These are phyloP conservation scores for Talpa occidentalis DNA, from an alignment of 2,113 vertebrate species.

Conservation along the genomic window DNA sequence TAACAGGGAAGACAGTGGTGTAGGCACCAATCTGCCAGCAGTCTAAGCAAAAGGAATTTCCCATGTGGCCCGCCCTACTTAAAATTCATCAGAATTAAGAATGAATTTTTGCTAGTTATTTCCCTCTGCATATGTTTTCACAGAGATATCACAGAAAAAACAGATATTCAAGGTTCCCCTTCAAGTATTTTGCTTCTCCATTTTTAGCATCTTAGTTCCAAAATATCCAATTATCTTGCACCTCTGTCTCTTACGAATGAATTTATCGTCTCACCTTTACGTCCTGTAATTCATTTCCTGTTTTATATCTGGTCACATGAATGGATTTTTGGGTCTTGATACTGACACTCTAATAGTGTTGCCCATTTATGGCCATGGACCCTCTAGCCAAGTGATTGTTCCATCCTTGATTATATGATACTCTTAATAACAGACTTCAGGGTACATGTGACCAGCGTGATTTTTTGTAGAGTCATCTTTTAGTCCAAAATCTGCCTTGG, in stretches of 20 bases:
- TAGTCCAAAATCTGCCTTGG: not conserved
- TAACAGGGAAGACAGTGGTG: not conserved
- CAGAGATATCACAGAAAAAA: not conserved
- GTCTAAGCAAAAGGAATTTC: not conserved
- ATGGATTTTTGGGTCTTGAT: not conserved
- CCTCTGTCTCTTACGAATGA: not conserved
- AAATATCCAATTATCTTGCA: not conserved
- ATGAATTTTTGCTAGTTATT: not conserved
- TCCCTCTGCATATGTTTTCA: not conserved
- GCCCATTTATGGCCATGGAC: not conserved
- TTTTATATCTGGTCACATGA: not conserved
- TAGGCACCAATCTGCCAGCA: not conserved
- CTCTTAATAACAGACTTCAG: not conserved
- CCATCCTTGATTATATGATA: not conserved
- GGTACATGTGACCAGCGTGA: not conserved
- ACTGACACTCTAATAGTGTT: not conserved
- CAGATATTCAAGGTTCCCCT: not conserved
- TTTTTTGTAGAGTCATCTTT: not conserved
- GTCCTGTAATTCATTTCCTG: not conserved
- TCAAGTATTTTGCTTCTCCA: not conserved
- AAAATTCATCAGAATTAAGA: not conserved
- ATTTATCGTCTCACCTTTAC: not conserved
- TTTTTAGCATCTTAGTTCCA: not conserved
- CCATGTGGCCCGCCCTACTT: not conserved
- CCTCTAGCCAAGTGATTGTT: not conserved